phyloP scores from a whole-genome alignment of 2,797 vertebrate species.

The Champsocephalus gunnari region DNA sequence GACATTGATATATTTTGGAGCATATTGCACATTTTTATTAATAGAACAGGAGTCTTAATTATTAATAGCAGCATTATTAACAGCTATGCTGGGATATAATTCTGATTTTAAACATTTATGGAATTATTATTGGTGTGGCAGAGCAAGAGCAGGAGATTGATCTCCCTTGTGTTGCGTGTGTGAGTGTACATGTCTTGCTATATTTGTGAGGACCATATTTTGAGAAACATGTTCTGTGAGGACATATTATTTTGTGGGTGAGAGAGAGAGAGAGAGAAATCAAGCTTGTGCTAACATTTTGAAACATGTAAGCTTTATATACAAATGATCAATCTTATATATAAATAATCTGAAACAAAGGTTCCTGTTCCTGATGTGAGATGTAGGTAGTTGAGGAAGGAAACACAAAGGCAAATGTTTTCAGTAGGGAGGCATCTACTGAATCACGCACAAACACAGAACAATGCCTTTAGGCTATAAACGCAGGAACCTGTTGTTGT shows the following conservation, averaged over 20 bases:
- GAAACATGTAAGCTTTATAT: background rate
- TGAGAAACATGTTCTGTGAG: too few relatives aligned
- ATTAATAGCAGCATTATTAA: slow-evolving; percentile 78
- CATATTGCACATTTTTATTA: slow-evolving; percentile 61
- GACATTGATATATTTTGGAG: slow-evolving; percentile 64
- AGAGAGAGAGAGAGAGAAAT: background rate
- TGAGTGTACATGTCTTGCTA: too few relatives aligned
- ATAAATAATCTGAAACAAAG: too few relatives aligned
- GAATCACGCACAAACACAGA: background rate
- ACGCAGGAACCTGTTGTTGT: slow-evolving; percentile 21
- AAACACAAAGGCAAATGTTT: background rate
- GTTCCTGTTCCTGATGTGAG: background rate
- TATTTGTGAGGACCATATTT: too few relatives aligned
- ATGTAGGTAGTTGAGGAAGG: background rate
- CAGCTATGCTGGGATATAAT: slow-evolving; percentile 83
- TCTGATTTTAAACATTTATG: slow-evolving; percentile 96
- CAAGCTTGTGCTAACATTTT: slow-evolving; percentile 10
- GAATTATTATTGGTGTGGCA: slow-evolving; percentile 93
- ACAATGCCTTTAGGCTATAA: background rate
- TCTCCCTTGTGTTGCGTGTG: slow-evolving; percentile 26
- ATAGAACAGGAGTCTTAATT: slow-evolving; percentile 72
- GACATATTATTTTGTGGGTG: too few relatives aligned
- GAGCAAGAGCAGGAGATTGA: slow-evolving; percentile 73
- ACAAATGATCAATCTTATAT: background rate
- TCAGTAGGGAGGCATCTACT: background rate